A percentile compares a stretch with the other conserved stretches of the same genome.
Evolutionary conservation across 2,888 invertebrate species (phyloP).

Genomic region (Xestia xanthographa): DNA sequence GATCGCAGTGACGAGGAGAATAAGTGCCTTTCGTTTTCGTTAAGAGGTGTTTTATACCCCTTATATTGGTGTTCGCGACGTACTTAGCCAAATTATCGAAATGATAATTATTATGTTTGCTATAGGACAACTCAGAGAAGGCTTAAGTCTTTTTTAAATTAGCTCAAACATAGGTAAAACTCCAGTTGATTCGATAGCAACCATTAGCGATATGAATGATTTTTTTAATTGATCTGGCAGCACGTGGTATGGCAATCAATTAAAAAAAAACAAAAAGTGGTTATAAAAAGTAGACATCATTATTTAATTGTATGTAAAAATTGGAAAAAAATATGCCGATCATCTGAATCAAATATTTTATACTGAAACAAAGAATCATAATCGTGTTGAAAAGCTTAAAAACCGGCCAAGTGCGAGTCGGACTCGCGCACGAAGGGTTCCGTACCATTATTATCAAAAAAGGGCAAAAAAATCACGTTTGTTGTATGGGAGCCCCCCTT

Average conservation of each 20-base stretch:
- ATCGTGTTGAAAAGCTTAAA: not conserved
- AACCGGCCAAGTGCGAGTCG: too few species aligned
- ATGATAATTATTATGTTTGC: not conserved
- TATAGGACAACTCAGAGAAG: not conserved
- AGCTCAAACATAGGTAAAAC: not conserved
- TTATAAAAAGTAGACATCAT: not conserved
- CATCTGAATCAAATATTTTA: not conserved
- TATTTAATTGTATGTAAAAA: not conserved
- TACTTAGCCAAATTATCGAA: not conserved
- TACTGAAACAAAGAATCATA: not conserved
- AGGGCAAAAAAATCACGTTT: too few species aligned
- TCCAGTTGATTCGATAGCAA: not conserved
- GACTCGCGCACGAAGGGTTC: too few species aligned
- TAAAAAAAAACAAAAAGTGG: not conserved
- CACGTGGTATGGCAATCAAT: not conserved
- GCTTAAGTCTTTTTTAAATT: not conserved
- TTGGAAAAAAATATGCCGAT: not conserved
- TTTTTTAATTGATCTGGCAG: constrained; percentile 1
- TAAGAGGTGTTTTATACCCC: too few species aligned
- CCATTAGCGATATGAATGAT: not conserved
- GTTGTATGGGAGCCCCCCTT: too few species aligned
- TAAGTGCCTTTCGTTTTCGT: too few species aligned
- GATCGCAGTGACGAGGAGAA: too few species aligned
- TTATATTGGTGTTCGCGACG: too few species aligned
- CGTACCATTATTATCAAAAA: too few species aligned